Evolutionary conservation across 2,797 vertebrate species (phyloP).

Genomic region (Cuculus canorus): DNA sequence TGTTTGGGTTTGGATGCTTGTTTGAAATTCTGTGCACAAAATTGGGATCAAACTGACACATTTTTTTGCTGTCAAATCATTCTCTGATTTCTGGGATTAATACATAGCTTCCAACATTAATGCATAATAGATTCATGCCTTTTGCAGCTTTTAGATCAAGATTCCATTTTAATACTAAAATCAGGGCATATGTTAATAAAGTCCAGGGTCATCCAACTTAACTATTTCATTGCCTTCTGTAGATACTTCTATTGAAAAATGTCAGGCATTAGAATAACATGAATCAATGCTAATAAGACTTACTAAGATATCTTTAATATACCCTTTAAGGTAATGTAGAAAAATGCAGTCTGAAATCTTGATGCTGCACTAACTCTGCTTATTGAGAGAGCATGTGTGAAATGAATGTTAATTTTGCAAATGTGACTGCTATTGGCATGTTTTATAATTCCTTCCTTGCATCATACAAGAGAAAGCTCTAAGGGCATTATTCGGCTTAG

Average conservation of each 20-base stretch:
- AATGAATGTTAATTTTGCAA: slow-evolving; percentile 13
- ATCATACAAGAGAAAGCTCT: not conserved
- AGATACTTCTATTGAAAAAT: not conserved
- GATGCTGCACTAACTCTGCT: not conserved
- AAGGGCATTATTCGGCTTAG: not conserved
- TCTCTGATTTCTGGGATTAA: slow-evolving; percentile 26
- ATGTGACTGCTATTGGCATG: not conserved
- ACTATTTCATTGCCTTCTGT: not conserved
- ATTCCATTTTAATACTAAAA: not conserved
- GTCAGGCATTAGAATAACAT: not conserved
- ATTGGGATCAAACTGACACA: not conserved
- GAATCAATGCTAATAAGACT: not conserved
- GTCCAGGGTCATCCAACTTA: not conserved
- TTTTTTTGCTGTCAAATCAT: slow-evolving; percentile 20
- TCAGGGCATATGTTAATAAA: not conserved
- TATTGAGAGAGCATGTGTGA: not conserved
- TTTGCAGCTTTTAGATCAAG: slow-evolving; percentile 7
- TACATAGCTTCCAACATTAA: not conserved
- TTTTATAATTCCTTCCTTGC: slow-evolving; percentile 27
- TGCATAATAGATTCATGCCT: not conserved
- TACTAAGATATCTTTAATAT: not conserved
- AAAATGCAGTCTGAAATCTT: not conserved
- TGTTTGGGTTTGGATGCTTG: not conserved
- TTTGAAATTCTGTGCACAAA: not conserved
- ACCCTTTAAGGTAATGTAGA: not conserved